Evolutionary conservation across 1,140 invertebrate genomes (phyloP).

Genomic region (Trissolcus basalis): DNA sequence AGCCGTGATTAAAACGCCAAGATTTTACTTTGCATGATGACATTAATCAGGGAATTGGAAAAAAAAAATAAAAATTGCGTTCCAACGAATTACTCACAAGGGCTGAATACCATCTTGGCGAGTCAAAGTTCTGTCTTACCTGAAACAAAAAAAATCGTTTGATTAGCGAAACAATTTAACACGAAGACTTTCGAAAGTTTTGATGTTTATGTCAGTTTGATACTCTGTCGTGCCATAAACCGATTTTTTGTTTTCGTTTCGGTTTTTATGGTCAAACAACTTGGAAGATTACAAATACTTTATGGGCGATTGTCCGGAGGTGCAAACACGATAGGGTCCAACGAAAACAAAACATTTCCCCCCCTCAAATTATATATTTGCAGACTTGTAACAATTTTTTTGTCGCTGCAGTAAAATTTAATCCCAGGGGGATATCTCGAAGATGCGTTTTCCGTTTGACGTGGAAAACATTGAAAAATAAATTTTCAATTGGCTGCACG

Average conservation of each 20-base stretch:
- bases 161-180: constrained; percentile 14
- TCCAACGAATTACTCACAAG: constrained; percentile 9
- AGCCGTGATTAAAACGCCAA: neutral
- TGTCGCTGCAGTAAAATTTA: neutral
- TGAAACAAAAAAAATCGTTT: constrained; percentile 33
- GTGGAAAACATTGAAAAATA: constrained; percentile 7
- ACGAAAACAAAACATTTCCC: constrained; percentile 15
- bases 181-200: constrained; percentile 14
- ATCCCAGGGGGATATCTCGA: too few relatives aligned
- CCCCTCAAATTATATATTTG: constrained; percentile 2
- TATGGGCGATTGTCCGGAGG: constrained; percentile 24
- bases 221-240: constrained; percentile 9
- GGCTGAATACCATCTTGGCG: neutral
- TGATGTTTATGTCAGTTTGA: constrained; percentile 29
- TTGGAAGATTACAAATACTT: constrained; percentile 23
- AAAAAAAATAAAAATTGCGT: too few relatives aligned
- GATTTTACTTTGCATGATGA: constrained; percentile 1
- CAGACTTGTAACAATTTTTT: constrained; percentile 11
- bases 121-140: constrained; percentile 18
- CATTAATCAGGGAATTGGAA: too few relatives aligned
- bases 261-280: constrained; percentile 22
- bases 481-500: neutral
- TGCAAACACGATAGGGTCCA: constrained; percentile 24
- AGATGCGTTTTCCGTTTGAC: constrained; percentile 3
- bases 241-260: constrained; percentile 12